A percentile compares a stretch with the other conserved stretches of the same genome.
phyloP scores from a whole-genome alignment of 2,888 invertebrate species.

The Drosophila monieri region DNA sequence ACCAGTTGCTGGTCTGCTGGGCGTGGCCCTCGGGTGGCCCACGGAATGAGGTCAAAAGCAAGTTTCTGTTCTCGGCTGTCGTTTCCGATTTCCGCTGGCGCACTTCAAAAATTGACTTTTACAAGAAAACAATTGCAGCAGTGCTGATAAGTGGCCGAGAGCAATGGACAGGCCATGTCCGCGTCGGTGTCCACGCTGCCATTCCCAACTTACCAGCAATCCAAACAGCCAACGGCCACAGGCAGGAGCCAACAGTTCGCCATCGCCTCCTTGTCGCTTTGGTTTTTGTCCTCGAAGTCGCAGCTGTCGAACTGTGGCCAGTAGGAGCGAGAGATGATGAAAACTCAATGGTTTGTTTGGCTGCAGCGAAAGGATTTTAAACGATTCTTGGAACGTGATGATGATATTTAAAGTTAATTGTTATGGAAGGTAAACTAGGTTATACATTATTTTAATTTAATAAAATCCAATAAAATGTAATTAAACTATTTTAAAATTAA shows the following conservation, averaged over 20 bases:
- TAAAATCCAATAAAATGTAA: no score
- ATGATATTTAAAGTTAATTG: neutral
- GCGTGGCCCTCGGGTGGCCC: slow-evolving; percentile 8
- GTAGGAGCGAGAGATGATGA: slow-evolving; percentile 1
- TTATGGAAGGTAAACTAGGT: neutral
- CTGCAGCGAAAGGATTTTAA: slow-evolving; percentile 21
- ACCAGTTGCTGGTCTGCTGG: slow-evolving; percentile 64
- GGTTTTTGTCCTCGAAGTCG: slow-evolving; percentile 31
- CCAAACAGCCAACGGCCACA: slow-evolving; percentile 24
- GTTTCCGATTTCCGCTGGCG: slow-evolving; percentile 73
- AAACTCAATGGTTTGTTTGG: slow-evolving; percentile 22
- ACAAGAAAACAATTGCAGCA: slow-evolving; percentile 77
- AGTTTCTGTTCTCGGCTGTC: slow-evolving; percentile 51
- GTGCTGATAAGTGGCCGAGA: slow-evolving; percentile 68
- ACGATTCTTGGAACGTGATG: neutral
- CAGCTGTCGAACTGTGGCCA: slow-evolving; percentile 33
- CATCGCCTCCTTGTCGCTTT: slow-evolving; percentile 18
- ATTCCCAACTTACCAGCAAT: slow-evolving; percentile 1
- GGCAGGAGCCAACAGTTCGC: neutral
- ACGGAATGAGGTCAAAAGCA: slow-evolving; percentile 69
- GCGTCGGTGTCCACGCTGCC: slow-evolving; percentile 27
- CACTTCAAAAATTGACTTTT: slow-evolving; percentile 79
- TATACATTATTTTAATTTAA: neutral
- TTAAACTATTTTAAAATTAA: no score
- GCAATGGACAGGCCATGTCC: slow-evolving; percentile 60